A percentile compares a stretch with the other conserved stretches of the same genome.
Evolutionary conservation across 2,113 vertebrate species (phyloP).

Genomic region (Rhinolophus ferrumequinum): DNA sequence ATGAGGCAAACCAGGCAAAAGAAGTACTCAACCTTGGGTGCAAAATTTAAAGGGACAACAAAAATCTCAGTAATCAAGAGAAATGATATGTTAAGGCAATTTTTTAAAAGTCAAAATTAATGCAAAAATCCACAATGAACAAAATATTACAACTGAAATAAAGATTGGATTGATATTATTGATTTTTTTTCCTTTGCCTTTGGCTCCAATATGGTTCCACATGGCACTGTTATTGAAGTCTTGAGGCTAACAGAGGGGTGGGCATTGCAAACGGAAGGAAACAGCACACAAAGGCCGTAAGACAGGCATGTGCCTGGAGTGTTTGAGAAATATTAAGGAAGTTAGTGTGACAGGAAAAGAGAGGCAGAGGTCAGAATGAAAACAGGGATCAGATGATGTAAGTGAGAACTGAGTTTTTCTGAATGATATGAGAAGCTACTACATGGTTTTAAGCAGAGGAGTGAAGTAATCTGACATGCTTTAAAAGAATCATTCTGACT

Average conservation of each 20-base stretch:
- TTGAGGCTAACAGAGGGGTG: neutral
- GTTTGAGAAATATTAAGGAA: constrained; percentile 21
- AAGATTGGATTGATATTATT: neutral
- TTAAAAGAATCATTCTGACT: neutral
- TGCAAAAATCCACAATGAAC: neutral
- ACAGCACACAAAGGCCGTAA: neutral
- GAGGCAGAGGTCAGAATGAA: neutral
- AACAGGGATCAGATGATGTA: neutral
- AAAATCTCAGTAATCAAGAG: neutral
- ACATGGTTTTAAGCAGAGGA: neutral
- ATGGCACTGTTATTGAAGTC: neutral
- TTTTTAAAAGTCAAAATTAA: neutral
- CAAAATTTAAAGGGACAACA: neutral
- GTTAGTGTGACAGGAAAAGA: neutral
- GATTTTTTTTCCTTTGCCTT: constrained; percentile 14
- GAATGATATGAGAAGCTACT: neutral
- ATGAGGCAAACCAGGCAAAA: neutral
- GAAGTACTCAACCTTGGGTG: neutral
- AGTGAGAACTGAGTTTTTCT: neutral
- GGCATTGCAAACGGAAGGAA: neutral
- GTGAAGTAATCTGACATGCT: constrained; percentile 19
- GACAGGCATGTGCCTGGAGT: neutral
- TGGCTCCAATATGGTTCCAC: neutral
- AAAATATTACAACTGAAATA: constrained; percentile 16
- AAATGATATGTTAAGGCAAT: neutral